Evolutionary conservation across 2,888 invertebrate species (phyloP), one percentile per base, ranked within the genome.

Genomic region (Girardia tigrina): DNA sequence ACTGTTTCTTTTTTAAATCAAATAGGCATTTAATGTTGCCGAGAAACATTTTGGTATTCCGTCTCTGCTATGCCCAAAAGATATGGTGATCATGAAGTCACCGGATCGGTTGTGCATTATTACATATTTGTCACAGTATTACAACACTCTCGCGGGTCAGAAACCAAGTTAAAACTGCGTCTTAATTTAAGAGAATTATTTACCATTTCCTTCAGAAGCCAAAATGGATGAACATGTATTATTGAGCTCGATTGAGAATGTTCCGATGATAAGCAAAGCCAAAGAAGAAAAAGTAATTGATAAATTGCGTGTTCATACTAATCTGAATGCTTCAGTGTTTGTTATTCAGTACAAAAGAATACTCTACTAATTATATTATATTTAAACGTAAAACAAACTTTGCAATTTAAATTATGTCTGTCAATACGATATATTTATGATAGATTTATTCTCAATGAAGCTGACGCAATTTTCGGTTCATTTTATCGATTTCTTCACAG

Each of bases 31-130:
- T n/a, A 56, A 56, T 56, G n/a, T 56, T 56, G 56, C 56, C 23
- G 56, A 56, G 23, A 56, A 56, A 56, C 56, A 56, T 56, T 56
- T 56, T 56, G 56, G 56, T 56, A 56, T 56, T 56, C 56, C 56
- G n/a, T 56, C 56, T 12, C 23, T 56, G n/a, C 23, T 56, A 56
- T 12, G n/a, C 23, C 56, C 56, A 20, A 56, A 56, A 56, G 56
- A 56, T n/a, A 56, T 56, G 56, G 56, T 56, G n/a, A 56, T 56
- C 23, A 56, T 56, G 56, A 56, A 56, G 23, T 56, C 56, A 12
- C 56, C 56, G 23, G 56, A 56, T 56, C n/a, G 56, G n/a, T 56
- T 56, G 23, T 56, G 56, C 23, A 56, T 56, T n/a, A 56, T 56
- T 20, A 56, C 56, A 16, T 56, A 56, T 56, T n/a, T 56, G 4